phyloP scores from a whole-genome alignment of 1,140 invertebrate species.

The Drosophila simulans region DNA sequence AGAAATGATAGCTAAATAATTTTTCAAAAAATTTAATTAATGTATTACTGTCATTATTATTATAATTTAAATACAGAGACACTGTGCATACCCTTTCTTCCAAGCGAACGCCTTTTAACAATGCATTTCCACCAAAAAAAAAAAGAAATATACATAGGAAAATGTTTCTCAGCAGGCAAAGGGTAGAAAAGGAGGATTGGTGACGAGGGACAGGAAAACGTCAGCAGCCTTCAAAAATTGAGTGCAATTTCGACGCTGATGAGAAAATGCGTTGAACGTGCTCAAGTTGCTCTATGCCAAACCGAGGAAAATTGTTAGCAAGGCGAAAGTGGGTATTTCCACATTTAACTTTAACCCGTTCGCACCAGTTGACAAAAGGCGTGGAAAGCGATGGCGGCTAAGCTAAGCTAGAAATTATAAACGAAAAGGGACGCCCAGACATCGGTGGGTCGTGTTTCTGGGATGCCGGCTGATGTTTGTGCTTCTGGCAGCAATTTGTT shows the following conservation, averaged over 20 bases:
- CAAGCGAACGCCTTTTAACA: constrained; percentile 22
- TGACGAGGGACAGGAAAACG: constrained; percentile 8
- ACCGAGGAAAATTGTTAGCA: constrained; percentile 19
- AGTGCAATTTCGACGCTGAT: constrained; percentile 83
- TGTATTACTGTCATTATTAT: no score
- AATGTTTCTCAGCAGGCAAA: constrained; percentile 28
- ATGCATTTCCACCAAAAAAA: constrained; percentile 44
- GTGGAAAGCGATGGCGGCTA: constrained; percentile 20
- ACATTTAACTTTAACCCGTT: constrained; percentile 71
- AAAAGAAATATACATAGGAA: constrained; percentile 11
- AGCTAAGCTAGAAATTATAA: constrained; percentile 60
- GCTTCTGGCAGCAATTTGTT: constrained; percentile 46
- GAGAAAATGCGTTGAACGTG: constrained; percentile 84
- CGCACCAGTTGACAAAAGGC: constrained; percentile 65
- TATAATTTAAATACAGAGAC: background rate
- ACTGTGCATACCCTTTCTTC: constrained; percentile 2
- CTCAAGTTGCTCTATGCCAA: constrained; percentile 71
- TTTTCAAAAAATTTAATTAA: background rate
- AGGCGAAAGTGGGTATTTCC: constrained; percentile 12
- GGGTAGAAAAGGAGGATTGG: constrained; percentile 30
- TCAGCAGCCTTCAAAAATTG: constrained; percentile 79
- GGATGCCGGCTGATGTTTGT: constrained; percentile 26
- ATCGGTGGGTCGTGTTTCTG: background rate
- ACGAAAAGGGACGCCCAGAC: constrained; percentile 16
- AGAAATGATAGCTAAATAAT: background rate